Conservation (phyloP, 2,113 vertebrate species). For the Delphinapterus leucas region DNA sequence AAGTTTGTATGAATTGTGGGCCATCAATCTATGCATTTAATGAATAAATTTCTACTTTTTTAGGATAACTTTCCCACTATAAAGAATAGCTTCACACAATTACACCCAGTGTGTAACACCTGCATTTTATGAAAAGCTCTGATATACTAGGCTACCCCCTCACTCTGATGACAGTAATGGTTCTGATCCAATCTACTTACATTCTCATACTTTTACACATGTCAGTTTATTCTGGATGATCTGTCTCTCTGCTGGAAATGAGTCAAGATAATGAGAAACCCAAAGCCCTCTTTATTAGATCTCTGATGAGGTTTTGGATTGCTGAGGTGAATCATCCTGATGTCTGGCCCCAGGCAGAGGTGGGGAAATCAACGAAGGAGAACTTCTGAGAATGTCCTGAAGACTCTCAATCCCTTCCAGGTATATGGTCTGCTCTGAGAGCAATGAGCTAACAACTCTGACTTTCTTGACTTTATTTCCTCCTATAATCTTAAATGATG, state of each 20-base stretch:
- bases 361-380: not conserved
- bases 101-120: not conserved
- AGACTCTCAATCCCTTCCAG: not conserved
- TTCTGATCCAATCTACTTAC: not conserved
- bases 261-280: not conserved
- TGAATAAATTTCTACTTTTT: not conserved
- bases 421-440: not conserved
- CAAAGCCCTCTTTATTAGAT: not conserved
- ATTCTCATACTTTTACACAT: not conserved
- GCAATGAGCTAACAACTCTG: not conserved
- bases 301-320: not conserved
- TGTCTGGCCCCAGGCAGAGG: not conserved
- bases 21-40: not conserved
- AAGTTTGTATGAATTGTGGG: not conserved
- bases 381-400: not conserved
- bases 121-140: not conserved
- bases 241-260: not conserved
- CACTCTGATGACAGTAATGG: not conserved
- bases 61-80: not conserved
- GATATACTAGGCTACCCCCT: too few species aligned
- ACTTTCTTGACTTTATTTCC: not conserved
- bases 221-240: not conserved
- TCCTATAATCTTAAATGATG: not conserved
- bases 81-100: not conserved
- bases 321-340: not conserved